phyloP scores from a whole-genome alignment of 2,113 vertebrate genomes.

The Haliaeetus leucogaster region DNA sequence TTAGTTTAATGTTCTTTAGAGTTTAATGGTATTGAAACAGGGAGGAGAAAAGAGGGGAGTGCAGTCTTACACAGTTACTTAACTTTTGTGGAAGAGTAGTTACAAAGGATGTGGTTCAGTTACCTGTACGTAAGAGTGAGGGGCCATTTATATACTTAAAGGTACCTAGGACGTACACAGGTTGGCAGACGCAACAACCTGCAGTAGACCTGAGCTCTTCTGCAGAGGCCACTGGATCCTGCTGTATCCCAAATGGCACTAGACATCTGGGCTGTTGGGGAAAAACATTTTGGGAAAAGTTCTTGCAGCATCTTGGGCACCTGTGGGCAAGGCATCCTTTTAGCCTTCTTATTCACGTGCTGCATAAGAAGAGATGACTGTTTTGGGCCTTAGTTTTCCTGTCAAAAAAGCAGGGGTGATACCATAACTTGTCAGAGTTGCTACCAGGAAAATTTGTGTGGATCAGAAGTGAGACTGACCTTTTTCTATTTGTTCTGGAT shows the following conservation, averaged over 20 bases:
- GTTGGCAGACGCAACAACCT: neutral
- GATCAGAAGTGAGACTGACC: neutral
- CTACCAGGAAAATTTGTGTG: neutral
- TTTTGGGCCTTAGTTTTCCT: neutral
- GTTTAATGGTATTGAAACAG: neutral
- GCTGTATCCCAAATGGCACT: neutral
- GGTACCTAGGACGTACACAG: neutral
- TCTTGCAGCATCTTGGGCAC: neutral
- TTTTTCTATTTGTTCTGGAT: neutral
- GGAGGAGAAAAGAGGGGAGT: neutral
- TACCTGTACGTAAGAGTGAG: neutral
- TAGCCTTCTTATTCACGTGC: neutral
- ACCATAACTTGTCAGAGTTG: neutral
- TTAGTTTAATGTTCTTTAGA: neutral
- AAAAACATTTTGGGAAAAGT: neutral
- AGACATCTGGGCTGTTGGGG: neutral
- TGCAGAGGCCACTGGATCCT: neutral
- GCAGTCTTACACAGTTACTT: neutral
- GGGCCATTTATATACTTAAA: neutral
- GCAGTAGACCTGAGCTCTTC: neutral
- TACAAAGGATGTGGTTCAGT: neutral
- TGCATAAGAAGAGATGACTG: neutral
- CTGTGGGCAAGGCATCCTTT: neutral
- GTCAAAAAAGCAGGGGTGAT: neutral
- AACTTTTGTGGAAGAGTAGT: neutral